These are phyloP conservation scores for Gambusia yucatana DNA, from an alignment of 2,797 vertebrate species.

Conservation along the genomic window DNA sequence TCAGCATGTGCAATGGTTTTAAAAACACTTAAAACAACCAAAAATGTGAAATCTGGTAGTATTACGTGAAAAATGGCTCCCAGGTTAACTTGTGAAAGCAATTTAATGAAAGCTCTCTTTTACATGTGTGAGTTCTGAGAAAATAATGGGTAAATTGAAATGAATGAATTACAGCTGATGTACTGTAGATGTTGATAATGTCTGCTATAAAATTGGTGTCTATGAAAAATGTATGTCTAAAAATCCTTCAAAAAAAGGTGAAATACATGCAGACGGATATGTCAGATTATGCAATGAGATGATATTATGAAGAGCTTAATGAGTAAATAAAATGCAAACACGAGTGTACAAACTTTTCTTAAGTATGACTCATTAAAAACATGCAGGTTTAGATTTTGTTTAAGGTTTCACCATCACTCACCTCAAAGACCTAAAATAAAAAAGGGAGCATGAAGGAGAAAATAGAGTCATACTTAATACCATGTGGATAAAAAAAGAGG, in stretches of 20 bases:
- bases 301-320: neutral
- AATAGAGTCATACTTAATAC: constrained; percentile 78
- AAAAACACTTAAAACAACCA: neutral
- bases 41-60: neutral
- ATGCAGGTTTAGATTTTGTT: constrained; percentile 45
- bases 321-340: constrained; percentile 2
- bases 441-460: constrained; percentile 89
- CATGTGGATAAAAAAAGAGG: constrained; percentile 47
- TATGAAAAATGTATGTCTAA: neutral
- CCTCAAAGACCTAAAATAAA: constrained; percentile 96
- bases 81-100: neutral
- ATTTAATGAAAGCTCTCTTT: neutral
- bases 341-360: constrained; percentile 30
- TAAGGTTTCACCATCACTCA: constrained; percentile 78
- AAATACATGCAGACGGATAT: neutral
- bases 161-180: neutral
- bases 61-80: neutral
- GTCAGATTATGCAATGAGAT: neutral
- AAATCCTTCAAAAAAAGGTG: neutral
- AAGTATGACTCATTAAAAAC: constrained; percentile 53
- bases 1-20: neutral
- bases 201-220: neutral
- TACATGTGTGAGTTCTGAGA: neutral
- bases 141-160: neutral
- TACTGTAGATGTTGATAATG: neutral